These are phyloP conservation scores for Pristionchus maxplancki DNA, from an alignment of 2,888 invertebrate species.

Conservation along the genomic window DNA sequence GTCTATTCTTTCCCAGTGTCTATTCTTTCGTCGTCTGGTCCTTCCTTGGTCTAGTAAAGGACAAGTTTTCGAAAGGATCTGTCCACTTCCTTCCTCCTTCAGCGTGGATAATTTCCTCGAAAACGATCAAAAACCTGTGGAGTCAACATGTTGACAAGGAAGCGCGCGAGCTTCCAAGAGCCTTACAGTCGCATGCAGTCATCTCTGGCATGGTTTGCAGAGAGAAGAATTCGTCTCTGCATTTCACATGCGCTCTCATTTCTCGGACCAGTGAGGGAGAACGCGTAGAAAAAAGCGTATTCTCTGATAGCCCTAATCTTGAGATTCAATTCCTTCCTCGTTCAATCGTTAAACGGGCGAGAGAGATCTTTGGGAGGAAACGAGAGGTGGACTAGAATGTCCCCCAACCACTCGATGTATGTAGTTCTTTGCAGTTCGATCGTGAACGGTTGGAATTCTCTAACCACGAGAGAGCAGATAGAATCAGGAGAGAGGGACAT, in stretches of 20 bases:
- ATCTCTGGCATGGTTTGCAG: neutral
- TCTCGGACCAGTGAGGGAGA: too few species aligned
- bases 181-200: neutral
- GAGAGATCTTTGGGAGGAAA: neutral
- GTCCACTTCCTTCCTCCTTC: neutral
- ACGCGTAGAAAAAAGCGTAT: too few species aligned
- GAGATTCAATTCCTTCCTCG: neutral
- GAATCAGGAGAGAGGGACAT: neutral
- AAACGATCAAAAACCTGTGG: neutral
- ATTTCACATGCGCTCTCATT: too few species aligned
- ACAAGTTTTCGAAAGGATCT: neutral
- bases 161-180: neutral
- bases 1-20: too few species aligned
- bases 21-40: too few species aligned
- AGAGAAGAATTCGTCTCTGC: too few species aligned
- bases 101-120: neutral
- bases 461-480: too few species aligned
- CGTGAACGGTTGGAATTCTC: neutral
- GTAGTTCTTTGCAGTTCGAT: conserved; percentile 3
- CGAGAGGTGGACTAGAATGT: neutral
- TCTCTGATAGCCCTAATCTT: too few species aligned
- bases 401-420: too few species aligned
- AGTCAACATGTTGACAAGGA: neutral
- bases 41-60: too few species aligned
- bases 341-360: neutral